Evolutionary conservation across 2,888 invertebrate genomes (phyloP).

Genomic region (Ichneumoninae sp.): DNA sequence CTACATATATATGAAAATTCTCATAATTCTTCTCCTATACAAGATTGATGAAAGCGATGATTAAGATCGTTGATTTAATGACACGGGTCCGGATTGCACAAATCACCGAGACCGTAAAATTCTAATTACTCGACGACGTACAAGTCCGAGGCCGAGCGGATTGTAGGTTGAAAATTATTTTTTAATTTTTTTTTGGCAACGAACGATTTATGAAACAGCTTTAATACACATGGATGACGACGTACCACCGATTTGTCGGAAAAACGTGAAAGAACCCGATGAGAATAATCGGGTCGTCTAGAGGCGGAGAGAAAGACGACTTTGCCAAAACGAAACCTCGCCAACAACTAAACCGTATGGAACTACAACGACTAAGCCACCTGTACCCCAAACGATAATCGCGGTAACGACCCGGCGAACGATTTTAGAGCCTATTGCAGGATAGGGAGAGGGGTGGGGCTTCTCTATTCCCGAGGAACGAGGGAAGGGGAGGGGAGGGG

Average conservation of each 20-base stretch:
- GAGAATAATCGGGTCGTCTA: constrained; percentile 21
- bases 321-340: constrained; percentile 80
- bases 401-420: constrained; percentile 77
- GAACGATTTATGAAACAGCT: constrained; percentile 25
- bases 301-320: constrained; percentile 64
- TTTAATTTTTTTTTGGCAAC: constrained; percentile 48
- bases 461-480: constrained; percentile 18
- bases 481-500: constrained; percentile 16
- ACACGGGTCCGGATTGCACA: constrained; percentile 36
- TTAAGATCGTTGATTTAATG: constrained; percentile 59
- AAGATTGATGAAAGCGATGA: constrained; percentile 35
- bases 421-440: constrained; percentile 78
- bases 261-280: constrained; percentile 23
- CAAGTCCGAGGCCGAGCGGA: not conserved
- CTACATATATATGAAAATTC: not conserved
- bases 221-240: constrained; percentile 30
- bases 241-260: constrained; percentile 38
- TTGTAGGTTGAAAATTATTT: constrained; percentile 6
- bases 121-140: constrained; percentile 51
- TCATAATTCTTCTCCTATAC: constrained; percentile 1
- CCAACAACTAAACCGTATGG: constrained; percentile 77
- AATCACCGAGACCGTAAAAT: constrained; percentile 57
- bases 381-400: constrained; percentile 76
- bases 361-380: constrained; percentile 69
- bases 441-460: constrained; percentile 66